These are phyloP conservation scores for Goniozus legneri DNA, from an alignment of 1,140 invertebrate genomes.

Conservation along the genomic window DNA sequence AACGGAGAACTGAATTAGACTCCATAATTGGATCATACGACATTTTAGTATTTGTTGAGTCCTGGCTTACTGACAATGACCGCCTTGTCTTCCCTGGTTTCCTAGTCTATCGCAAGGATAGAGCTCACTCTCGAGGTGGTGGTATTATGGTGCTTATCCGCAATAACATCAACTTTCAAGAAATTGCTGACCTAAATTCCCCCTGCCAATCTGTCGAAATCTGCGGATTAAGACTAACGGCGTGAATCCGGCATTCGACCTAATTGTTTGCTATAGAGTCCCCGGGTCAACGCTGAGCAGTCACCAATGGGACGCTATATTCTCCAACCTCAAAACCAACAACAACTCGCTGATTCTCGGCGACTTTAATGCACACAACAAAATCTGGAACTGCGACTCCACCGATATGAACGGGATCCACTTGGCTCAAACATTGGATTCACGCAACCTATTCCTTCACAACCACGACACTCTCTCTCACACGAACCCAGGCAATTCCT, in stretches of 20 bases:
- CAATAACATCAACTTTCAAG: neutral
- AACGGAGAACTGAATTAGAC: no score
- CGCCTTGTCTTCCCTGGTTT: neutral
- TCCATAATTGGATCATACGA: no score
- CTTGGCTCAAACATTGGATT: neutral
- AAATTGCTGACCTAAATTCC: neutral
- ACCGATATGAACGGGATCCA: neutral
- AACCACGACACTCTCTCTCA: neutral
- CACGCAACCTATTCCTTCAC: neutral
- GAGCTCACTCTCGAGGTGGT: neutral
- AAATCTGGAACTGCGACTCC: neutral
- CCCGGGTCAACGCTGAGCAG: neutral
- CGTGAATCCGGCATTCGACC: neutral
- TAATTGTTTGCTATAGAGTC: neutral
- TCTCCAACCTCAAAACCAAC: neutral
- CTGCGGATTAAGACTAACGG: neutral
- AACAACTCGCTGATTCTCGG: neutral
- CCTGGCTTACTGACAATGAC: neutral
- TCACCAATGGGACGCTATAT: neutral
- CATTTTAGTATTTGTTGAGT: constrained; percentile 2
- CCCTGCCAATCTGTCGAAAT: neutral
- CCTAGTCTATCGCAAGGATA: neutral
- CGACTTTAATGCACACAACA: constrained; percentile 5
- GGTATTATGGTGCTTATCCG: neutral
- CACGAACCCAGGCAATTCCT: neutral